Evolutionary conservation across 2,113 vertebrate species (phyloP).

Genomic region (Hippocampus abdominalis): DNA sequence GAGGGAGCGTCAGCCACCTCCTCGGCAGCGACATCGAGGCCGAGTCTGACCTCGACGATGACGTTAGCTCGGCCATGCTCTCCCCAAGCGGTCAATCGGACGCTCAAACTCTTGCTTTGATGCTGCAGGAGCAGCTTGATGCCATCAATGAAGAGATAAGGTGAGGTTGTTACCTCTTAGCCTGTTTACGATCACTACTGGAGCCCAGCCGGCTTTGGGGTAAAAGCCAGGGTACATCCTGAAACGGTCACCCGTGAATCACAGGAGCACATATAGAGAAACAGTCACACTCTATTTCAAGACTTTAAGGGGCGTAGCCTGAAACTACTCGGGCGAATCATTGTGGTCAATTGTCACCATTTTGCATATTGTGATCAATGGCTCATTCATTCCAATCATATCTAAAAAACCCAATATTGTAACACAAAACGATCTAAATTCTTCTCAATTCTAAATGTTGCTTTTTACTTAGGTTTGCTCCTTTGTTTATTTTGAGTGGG

Average conservation of each 20-base stretch:
- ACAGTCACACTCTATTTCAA: background rate
- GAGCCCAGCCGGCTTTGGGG: background rate
- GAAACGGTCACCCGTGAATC: background rate
- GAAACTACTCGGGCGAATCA: too few relatives aligned
- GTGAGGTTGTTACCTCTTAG: constrained; percentile 51
- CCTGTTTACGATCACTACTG: background rate
- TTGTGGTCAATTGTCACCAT: too few relatives aligned
- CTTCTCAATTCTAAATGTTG: too few relatives aligned
- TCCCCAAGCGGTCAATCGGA: constrained; percentile 91
- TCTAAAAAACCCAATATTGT: too few relatives aligned
- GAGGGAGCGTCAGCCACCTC: constrained; percentile 75
- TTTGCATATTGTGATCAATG: too few relatives aligned
- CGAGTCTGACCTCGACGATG: constrained; percentile 86
- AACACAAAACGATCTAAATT: too few relatives aligned
- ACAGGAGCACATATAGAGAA: background rate
- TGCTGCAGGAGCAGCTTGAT: constrained; percentile 95
- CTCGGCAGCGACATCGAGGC: constrained; percentile 88
- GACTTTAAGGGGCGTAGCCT: background rate
- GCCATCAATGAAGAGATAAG: constrained; percentile 98
- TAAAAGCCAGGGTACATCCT: background rate
- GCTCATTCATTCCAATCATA: too few relatives aligned
- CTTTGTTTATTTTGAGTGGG: too few relatives aligned
- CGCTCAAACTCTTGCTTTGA: constrained; percentile 91
- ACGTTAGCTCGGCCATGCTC: constrained; percentile 81
- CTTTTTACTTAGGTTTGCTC: too few relatives aligned